phyloP scores from a whole-genome alignment of 1,140 invertebrate genomes.

The Pseudomyrmex dendroicus region DNA sequence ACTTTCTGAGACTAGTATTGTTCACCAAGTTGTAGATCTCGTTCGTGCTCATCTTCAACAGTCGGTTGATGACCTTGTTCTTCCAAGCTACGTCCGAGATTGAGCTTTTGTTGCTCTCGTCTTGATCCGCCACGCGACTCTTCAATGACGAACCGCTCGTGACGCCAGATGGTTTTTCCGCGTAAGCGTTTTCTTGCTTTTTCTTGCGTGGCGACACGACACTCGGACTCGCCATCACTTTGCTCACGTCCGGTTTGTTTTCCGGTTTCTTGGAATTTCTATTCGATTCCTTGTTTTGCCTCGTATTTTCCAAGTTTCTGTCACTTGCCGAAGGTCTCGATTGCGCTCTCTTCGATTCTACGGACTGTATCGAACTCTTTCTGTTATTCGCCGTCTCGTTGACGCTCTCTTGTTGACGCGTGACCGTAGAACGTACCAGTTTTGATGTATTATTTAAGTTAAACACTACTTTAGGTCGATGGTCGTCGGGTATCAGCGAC shows the following conservation, averaged over 20 bases:
- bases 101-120: not conserved
- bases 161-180: constrained; percentile 23
- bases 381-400: constrained; percentile 24
- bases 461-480: constrained; percentile 77
- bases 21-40: constrained; percentile 84
- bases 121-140: constrained; percentile 28
- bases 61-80: constrained; percentile 80
- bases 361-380: not conserved
- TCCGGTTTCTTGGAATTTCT: not conserved
- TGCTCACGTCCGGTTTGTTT: not conserved
- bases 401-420: constrained; percentile 67
- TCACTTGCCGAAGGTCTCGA: not conserved
- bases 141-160: not conserved
- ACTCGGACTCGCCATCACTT: not conserved
- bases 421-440: constrained; percentile 69
- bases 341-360: not conserved
- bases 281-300: not conserved
- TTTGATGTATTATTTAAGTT: constrained; percentile 77
- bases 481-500: constrained; percentile 37
- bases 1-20: constrained; percentile 82
- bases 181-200: no score
- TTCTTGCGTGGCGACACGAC: no score
- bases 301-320: constrained; percentile 19
- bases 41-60: constrained; percentile 84
- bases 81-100: constrained; percentile 77